phyloP scores from a whole-genome alignment of 2,113 vertebrate genomes.

The Mobula birostris region DNA sequence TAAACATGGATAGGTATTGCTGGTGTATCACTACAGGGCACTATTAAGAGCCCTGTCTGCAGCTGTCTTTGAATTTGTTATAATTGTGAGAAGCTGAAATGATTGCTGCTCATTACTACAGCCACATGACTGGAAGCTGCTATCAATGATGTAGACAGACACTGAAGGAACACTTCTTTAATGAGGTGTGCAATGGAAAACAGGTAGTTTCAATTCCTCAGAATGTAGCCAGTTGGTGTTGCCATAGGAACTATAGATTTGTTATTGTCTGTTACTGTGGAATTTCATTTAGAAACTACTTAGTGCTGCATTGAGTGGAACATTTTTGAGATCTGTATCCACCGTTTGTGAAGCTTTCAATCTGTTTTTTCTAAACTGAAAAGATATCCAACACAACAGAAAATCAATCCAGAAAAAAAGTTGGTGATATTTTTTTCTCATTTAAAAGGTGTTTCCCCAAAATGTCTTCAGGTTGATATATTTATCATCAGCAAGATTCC shows the following conservation, averaged over 20 bases:
- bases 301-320: constrained; percentile 18
- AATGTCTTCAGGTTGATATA: neutral
- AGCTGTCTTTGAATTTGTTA: constrained; percentile 40
- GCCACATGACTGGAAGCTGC: constrained; percentile 46
- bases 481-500: too few relatives aligned
- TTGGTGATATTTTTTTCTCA: neutral
- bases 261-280: constrained; percentile 49
- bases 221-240: constrained; percentile 43
- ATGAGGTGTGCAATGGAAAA: constrained; percentile 35
- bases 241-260: constrained; percentile 50
- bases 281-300: constrained; percentile 46
- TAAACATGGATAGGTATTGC: constrained; percentile 34
- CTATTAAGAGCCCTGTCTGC: constrained; percentile 43
- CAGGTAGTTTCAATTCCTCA: constrained; percentile 37
- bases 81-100: constrained; percentile 46
- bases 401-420: neutral
- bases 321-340: constrained; percentile 10
- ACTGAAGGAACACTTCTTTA: constrained; percentile 24
- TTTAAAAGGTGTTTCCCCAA: neutral
- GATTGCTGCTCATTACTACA: constrained; percentile 49
- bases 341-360: neutral
- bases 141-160: constrained; percentile 36
- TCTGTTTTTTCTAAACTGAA: neutral
- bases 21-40: constrained; percentile 43
- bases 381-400: neutral